Evolutionary conservation across 2,797 vertebrate species (phyloP).

Genomic region (Phoeniculus purpureus): DNA sequence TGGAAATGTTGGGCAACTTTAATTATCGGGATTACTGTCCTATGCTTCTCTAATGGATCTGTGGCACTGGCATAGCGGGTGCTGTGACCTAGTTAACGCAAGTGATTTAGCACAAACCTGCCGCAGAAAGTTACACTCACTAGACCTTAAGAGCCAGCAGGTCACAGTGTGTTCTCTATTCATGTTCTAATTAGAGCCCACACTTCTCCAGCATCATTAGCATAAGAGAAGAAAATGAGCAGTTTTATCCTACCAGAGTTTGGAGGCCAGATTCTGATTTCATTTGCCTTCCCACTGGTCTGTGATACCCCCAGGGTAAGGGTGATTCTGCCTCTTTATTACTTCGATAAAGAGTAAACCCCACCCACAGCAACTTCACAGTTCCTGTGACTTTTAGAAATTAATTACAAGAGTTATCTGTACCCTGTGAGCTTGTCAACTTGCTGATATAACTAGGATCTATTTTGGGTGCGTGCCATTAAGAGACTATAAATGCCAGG

Average conservation of each 20-base stretch:
- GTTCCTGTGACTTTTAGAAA: constrained; percentile 65
- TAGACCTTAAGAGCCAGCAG: constrained; percentile 30
- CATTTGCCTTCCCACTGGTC: constrained; percentile 7
- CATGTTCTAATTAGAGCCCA: constrained; percentile 51
- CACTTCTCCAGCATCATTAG: constrained; percentile 11
- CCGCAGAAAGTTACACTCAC: constrained; percentile 11
- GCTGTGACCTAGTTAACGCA: constrained; percentile 23
- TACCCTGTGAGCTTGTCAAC: constrained; percentile 43
- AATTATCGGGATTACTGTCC: not conserved
- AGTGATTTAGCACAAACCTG: constrained; percentile 15
- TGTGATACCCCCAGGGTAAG: not conserved
- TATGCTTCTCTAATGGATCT: not conserved
- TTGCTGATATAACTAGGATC: constrained; percentile 62
- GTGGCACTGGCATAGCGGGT: not conserved
- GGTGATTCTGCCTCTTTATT: constrained; percentile 1
- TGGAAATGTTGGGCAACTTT: constrained; percentile 1
- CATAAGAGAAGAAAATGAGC: not conserved
- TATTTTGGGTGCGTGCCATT: constrained; percentile 70
- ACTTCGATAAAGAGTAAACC: constrained; percentile 27
- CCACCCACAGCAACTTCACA: constrained; percentile 44
- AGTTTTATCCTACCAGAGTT: not conserved
- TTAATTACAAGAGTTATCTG: constrained; percentile 59
- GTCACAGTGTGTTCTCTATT: constrained; percentile 47
- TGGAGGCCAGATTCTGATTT: constrained; percentile 5
- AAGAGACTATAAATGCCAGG: constrained; percentile 69